Evolutionary conservation across 2,113 vertebrate genomes (phyloP).

Genomic region (Gasterosteus aculeatus): DNA sequence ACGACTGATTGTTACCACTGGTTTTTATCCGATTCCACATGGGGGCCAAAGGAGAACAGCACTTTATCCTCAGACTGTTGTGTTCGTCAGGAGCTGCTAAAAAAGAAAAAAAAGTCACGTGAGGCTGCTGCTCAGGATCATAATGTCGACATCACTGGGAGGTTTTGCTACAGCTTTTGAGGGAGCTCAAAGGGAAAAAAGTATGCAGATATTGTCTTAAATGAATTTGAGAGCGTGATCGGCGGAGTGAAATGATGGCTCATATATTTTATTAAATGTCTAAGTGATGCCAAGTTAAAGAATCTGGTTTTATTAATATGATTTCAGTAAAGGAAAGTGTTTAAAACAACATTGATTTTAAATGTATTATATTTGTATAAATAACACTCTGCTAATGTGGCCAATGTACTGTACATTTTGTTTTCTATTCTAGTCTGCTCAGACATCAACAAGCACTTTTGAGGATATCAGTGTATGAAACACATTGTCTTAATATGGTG

Average conservation of each 20-base stretch:
- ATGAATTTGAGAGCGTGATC: conserved; percentile 28
- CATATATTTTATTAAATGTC: conserved; percentile 55
- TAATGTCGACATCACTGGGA: conserved; percentile 24
- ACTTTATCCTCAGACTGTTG: conserved; percentile 76
- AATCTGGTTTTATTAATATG: conserved; percentile 59
- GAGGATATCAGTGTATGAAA: conserved; percentile 62
- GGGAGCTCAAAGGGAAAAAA: conserved; percentile 47
- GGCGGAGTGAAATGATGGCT: conserved; percentile 21
- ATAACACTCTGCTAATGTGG: conserved; percentile 70
- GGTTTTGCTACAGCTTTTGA: conserved; percentile 33
- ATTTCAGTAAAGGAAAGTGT: conserved; percentile 64
- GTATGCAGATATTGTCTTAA: conserved; percentile 43
- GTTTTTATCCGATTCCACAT: conserved; percentile 52
- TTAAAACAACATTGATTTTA: conserved; percentile 54
- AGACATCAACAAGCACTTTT: conserved; percentile 77
- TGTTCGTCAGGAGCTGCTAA: conserved; percentile 62
- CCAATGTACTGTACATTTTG: conserved; percentile 75
- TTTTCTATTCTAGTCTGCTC: conserved; percentile 71
- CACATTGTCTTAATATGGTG: conserved; percentile 71
- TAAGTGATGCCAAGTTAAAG: conserved; percentile 53
- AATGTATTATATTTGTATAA: conserved; percentile 72
- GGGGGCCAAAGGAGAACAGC: conserved; percentile 74
- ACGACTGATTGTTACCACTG: conserved; percentile 82
- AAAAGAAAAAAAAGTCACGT: conserved; percentile 24
- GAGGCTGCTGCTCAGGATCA: conserved; percentile 27